phyloP scores from a whole-genome alignment of 2,888 invertebrate genomes.

The Sinohyriopsis cumingii region DNA sequence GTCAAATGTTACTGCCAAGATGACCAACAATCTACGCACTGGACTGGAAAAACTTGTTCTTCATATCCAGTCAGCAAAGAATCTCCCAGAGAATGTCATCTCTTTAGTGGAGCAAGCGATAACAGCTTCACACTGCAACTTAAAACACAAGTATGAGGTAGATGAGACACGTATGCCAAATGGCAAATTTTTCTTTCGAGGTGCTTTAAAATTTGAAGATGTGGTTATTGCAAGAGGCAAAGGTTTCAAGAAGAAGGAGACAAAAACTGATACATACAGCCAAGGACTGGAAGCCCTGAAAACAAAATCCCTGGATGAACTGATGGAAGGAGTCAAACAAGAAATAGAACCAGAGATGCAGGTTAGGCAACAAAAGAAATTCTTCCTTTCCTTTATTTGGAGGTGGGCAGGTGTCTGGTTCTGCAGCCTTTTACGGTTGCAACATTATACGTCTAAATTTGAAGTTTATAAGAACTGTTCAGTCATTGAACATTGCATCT shows the following conservation, averaged over 20 bases:
- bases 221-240: conserved; percentile 40
- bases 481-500: too few species aligned
- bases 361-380: conserved; percentile 1
- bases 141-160: conserved; percentile 36
- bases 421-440: too few species aligned
- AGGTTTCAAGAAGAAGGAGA: conserved; percentile 44
- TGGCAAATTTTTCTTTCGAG: conserved; percentile 37
- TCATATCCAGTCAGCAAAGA: conserved; percentile 11
- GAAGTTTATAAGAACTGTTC: too few species aligned
- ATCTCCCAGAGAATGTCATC: conserved; percentile 41
- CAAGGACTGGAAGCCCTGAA: conserved; percentile 34
- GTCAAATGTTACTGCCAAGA: too few species aligned
- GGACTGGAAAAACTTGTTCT: background rate
- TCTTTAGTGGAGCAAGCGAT: conserved; percentile 44
- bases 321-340: conserved; percentile 30
- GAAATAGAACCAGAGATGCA: conserved; percentile 8
- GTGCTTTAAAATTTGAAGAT: conserved; percentile 41
- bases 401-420: background rate
- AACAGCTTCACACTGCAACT: conserved; percentile 37
- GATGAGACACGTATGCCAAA: conserved; percentile 25
- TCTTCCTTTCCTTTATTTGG: background rate
- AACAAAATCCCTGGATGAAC: conserved; percentile 20
- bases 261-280: conserved; percentile 33
- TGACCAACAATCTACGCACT: too few species aligned
- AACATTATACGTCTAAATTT: too few species aligned